Conservation (phyloP, 2,113 vertebrate species). For the Prochilodus magdalenae region DNA sequence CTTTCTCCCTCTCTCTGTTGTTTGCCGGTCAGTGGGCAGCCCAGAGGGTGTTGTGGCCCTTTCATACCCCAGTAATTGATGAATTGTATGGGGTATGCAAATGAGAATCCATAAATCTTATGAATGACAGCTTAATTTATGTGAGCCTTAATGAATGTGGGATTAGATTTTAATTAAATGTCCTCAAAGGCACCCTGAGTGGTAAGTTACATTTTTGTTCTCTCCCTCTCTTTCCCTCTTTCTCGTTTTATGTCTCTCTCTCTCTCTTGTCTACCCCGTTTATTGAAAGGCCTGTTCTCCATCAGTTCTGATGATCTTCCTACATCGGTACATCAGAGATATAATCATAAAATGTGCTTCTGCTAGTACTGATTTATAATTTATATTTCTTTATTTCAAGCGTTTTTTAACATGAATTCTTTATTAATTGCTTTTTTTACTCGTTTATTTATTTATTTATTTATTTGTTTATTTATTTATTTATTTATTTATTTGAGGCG, state of each 20-base stretch:
- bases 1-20: conserved; percentile 73
- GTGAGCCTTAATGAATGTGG: conserved; percentile 99
- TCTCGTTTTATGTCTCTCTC: conserved; percentile 25
- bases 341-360: conserved; percentile 31
- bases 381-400: too few relatives aligned
- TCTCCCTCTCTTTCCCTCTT: conserved; percentile 35
- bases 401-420: conserved; percentile 42
- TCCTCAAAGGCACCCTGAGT: conserved; percentile 99
- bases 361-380: too few relatives aligned
- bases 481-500: neutral
- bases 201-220: conserved; percentile 82
- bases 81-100: conserved; percentile 99
- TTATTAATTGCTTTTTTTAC: conserved; percentile 41
- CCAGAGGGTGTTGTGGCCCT: conserved; percentile 99
- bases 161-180: conserved; percentile 99
- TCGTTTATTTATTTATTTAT: too few relatives aligned
- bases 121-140: conserved; percentile 99
- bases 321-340: conserved; percentile 77
- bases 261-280: conserved; percentile 37
- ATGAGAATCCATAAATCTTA: conserved; percentile 99
- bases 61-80: conserved; percentile 99
- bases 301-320: conserved; percentile 78
- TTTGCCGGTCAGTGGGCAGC: conserved; percentile 99
- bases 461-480: too few relatives aligned
- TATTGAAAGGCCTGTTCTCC: conserved; percentile 83